Base-by-base conservation (phyloP, 2,888 invertebrate genomes). In the Scaptomyza parva region DNA sequence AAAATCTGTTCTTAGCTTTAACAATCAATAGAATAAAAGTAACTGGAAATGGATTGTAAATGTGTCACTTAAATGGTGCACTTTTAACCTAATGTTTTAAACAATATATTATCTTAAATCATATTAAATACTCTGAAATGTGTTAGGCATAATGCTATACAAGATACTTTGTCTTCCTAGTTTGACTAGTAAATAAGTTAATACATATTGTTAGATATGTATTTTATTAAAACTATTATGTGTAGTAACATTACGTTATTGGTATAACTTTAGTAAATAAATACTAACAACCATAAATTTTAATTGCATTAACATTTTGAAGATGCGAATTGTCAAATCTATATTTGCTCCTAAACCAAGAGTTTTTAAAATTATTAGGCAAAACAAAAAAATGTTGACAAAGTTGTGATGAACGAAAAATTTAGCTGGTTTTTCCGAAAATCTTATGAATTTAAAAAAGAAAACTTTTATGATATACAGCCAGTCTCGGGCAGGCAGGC, bases 391-490 rank as follows among this genome's bases (percentile, higher is more conserved):
- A 24, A 47, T 44, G 20, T 11, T 39, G 53, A 8, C 24, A 22
- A 43, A 12, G 12, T 7, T 9, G 51, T 40, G 53, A 84, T 83
- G 78, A 85, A 79, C 51, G 84, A 71, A 84, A 80, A 68, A 22
- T 35, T 37, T 70, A 51, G 53, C 68, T 74, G 88, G 88, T 67
- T 80, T 87, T 87, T 62, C 88, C 88, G 69, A 84, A 88, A 86
- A 78, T 78, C 74, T 86, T 84, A 88, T 88, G 87, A 87, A 88
- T 87, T 83, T 88, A 75, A 83, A 81, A 60, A 55, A 18, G 33
- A 55, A 55, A 53, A 48, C 50, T 50, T 72, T 74, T 84, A 76
- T 72, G 63, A 51, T 44, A 18, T 20, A 3, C 14, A 8, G 18
- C n/a, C 9, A 30, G 4, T n/a, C n/a, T n/a, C n/a, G n/a, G n/a